Conservation (phyloP, 2,113 vertebrate genomes). For the Salvelinus sp. region DNA sequence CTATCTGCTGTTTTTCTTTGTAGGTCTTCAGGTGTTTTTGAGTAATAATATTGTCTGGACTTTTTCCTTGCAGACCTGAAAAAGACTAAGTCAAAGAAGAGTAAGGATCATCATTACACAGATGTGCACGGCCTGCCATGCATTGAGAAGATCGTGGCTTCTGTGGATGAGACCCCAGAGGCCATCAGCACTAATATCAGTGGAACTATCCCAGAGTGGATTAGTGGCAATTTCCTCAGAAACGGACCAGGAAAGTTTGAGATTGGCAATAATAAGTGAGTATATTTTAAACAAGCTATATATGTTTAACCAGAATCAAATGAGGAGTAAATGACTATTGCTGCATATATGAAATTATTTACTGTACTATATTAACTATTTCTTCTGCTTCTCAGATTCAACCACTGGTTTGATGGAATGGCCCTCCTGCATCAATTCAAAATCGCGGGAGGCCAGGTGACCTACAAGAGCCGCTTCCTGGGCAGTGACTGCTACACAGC, state of each 20-base stretch:
- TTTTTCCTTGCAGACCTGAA: slow-evolving; percentile 56
- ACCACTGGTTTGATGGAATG: slow-evolving; percentile 92
- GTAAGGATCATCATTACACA: slow-evolving; percentile 25
- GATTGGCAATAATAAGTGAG: slow-evolving; percentile 85
- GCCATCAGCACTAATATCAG: too few relatives aligned
- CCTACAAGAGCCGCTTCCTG: slow-evolving; percentile 86
- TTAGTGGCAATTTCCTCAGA: slow-evolving; percentile 81
- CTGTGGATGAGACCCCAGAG: too few relatives aligned
- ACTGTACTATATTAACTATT: background rate
- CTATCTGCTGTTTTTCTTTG: background rate
- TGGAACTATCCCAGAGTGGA: slow-evolving; percentile 78
- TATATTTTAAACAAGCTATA: background rate
- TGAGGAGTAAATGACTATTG: background rate
- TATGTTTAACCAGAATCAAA: background rate
- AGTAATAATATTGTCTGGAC: slow-evolving; percentile 11
- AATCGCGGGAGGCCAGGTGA: slow-evolving; percentile 77
- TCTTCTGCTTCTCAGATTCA: slow-evolving; percentile 71
- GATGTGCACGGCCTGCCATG: too few relatives aligned
- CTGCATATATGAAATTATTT: background rate
- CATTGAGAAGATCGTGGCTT: too few relatives aligned
- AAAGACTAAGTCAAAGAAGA: slow-evolving; percentile 22
- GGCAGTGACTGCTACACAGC: slow-evolving; percentile 78
- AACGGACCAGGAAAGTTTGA: slow-evolving; percentile 91
- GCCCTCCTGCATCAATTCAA: slow-evolving; percentile 89
- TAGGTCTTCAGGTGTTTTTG: background rate